phyloP scores from a whole-genome alignment of 2,888 invertebrate species.

The Pristionchus arcanus region DNA sequence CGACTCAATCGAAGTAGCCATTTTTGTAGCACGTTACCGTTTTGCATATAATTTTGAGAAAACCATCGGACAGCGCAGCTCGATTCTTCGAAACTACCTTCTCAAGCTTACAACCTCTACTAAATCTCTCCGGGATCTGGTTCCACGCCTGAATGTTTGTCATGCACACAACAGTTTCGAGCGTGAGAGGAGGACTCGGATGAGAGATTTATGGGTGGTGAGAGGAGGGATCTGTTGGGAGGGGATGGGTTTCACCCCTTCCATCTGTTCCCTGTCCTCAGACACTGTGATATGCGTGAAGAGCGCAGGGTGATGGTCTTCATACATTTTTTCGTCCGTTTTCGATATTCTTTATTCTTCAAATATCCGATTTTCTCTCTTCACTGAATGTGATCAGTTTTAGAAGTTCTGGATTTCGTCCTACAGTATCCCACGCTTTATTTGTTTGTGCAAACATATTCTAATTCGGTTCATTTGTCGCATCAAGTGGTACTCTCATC shows the following conservation, averaged over 20 bases:
- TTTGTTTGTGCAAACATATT: too few relatives aligned
- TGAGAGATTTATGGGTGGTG: slow-evolving; percentile 39
- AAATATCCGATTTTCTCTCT: too few relatives aligned
- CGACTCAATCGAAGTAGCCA: too few relatives aligned
- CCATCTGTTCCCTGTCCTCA: slow-evolving; percentile 25
- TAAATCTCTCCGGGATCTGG: not conserved
- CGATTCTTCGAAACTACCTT: not conserved
- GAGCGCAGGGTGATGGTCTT: not conserved
- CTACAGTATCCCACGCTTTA: too few relatives aligned
- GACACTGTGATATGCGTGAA: not conserved
- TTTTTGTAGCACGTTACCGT: too few relatives aligned
- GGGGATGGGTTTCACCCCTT: not conserved
- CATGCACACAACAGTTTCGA: slow-evolving; percentile 51
- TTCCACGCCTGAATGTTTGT: not conserved
- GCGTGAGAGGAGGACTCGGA: not conserved
- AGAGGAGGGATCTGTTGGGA: not conserved
- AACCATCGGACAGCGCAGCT: too few relatives aligned
- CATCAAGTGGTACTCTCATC: too few relatives aligned
- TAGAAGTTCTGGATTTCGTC: too few relatives aligned
- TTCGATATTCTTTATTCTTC: not conserved
- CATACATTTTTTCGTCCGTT: not conserved
- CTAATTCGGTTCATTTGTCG: too few relatives aligned
- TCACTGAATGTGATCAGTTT: too few relatives aligned
- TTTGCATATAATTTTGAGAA: too few relatives aligned
- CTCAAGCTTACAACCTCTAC: not conserved